Percentiles rank a stretch among this genome's conserved stretches.
Evolutionary conservation across 2,113 vertebrate genomes (phyloP).

Genomic region (Catharus bicknelli): DNA sequence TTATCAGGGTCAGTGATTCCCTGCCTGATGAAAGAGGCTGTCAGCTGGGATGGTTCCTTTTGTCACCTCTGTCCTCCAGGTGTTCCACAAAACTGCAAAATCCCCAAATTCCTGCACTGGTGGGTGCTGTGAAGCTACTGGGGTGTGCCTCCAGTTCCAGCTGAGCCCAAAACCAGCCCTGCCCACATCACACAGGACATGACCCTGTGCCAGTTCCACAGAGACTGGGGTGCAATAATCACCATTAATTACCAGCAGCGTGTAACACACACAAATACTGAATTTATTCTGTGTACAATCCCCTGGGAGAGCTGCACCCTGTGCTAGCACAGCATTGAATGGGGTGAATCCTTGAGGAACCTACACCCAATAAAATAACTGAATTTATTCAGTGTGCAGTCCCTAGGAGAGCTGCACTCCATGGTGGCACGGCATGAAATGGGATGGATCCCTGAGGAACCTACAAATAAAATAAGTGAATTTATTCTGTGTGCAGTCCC

Average conservation of each 20-base stretch:
- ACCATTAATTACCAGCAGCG: background rate
- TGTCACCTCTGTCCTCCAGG: background rate
- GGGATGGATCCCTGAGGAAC: no score
- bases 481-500: background rate
- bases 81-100: background rate
- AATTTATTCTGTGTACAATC: no score
- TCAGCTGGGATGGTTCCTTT: background rate
- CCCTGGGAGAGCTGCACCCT: no score
- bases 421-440: no score
- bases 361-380: no score
- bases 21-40: background rate
- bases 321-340: no score
- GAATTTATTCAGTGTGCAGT: no score
- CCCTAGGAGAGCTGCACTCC: no score
- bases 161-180: background rate
- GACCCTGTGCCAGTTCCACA: background rate
- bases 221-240: background rate
- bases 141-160: rapidly evolving
- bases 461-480: background rate
- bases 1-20: background rate
- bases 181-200: background rate
- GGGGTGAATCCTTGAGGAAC: no score
- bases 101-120: background rate
- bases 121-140: background rate
- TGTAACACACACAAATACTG: no score